Percentiles rank a stretch among this genome's conserved stretches.
These are phyloP conservation scores for Carabus problematicus DNA, from an alignment of 2,888 invertebrate species.

Conservation along the genomic window DNA sequence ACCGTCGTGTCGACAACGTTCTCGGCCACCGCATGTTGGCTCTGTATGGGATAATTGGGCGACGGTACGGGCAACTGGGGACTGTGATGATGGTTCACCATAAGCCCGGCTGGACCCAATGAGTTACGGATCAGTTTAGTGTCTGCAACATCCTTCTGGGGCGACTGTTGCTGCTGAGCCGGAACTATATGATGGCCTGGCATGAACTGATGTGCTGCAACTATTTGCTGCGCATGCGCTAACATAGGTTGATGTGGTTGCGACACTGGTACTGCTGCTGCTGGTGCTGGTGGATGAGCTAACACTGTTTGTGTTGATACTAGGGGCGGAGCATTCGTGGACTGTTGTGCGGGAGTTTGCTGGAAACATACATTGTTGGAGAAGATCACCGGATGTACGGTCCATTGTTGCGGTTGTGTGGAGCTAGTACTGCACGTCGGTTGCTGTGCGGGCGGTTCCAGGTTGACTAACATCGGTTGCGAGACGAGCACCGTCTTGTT, in stretches of 20 bases:
- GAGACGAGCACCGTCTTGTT: conserved; percentile 14
- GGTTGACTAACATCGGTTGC: conserved; percentile 30
- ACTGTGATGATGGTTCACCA: conserved; percentile 51
- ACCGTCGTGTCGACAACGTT: background rate
- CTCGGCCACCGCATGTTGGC: conserved; percentile 42
- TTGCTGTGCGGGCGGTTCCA: background rate
- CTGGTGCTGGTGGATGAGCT: conserved; percentile 53
- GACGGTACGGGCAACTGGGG: conserved; percentile 57
- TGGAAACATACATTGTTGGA: conserved; percentile 34
- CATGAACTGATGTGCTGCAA: too few species aligned
- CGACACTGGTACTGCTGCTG: conserved; percentile 53
- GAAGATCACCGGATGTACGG: conserved; percentile 35
- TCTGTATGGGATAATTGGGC: conserved; percentile 56
- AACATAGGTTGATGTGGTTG: background rate
- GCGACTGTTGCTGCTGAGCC: background rate
- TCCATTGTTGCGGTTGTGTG: conserved; percentile 7
- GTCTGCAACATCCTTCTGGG: background rate
- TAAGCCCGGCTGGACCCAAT: background rate
- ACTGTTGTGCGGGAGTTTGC: background rate
- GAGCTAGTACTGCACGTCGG: background rate
- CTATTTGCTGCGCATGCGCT: background rate
- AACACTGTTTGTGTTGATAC: background rate
- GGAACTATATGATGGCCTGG: background rate
- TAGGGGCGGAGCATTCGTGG: background rate
- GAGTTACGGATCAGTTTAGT: too few species aligned